Evolutionary conservation across 2,888 invertebrate species (phyloP).

Genomic region (Bugulina stolonifera): DNA sequence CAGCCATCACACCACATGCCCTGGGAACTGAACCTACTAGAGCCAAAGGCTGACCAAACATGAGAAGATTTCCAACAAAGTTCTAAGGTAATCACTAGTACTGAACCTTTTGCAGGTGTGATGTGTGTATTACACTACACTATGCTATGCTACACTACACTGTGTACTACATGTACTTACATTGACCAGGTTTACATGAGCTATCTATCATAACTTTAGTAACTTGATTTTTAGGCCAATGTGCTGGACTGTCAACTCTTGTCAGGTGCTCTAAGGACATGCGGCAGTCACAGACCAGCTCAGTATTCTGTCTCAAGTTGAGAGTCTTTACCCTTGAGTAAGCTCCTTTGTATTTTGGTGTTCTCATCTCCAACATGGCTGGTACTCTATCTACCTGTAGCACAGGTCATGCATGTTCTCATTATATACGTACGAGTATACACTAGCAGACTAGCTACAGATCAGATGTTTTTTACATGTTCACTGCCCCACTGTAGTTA

Average conservation of each 20-base stretch:
- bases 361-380: neutral
- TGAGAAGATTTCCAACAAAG: too few species aligned
- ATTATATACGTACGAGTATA: too few species aligned
- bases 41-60: too few species aligned
- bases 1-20: neutral
- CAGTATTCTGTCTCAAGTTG: neutral
- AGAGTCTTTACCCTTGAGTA: neutral
- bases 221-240: neutral
- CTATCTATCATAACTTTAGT: neutral
- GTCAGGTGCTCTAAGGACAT: conserved; percentile 11
- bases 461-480: too few species aligned
- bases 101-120: too few species aligned
- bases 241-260: neutral
- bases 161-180: conserved; percentile 1
- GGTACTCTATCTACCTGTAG: conserved; percentile 1
- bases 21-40: too few species aligned
- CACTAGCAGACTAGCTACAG: too few species aligned
- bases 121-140: too few species aligned
- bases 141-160: too few species aligned
- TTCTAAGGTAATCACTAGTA: too few species aligned
- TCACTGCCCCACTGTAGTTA: too few species aligned
- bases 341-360: neutral
- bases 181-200: neutral
- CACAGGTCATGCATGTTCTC: too few species aligned
- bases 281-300: conserved; percentile 20